Evolutionary conservation across 2,797 vertebrate genomes (phyloP).

Genomic region (Melanotaenia pygmaea): DNA sequence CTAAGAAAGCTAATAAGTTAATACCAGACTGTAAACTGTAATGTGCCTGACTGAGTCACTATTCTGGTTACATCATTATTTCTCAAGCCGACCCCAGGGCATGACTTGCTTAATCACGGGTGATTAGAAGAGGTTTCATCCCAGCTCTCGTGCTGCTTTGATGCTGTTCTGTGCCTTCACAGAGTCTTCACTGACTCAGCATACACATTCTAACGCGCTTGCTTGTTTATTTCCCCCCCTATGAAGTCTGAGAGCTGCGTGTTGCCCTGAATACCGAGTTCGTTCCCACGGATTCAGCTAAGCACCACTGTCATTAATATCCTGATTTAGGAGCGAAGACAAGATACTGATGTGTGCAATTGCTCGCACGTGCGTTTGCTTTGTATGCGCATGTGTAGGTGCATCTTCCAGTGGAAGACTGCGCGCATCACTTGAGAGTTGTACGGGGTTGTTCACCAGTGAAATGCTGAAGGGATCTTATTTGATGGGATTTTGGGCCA

Average conservation of each 20-base stretch:
- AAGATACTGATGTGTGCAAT: conserved; percentile 41
- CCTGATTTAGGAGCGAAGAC: conserved; percentile 29
- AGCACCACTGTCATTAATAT: conserved; percentile 38
- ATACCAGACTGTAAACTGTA: conserved; percentile 63
- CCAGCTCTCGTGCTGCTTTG: not conserved
- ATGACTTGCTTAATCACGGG: conserved; percentile 9
- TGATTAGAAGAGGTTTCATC: conserved; percentile 12
- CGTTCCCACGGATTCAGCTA: conserved; percentile 21
- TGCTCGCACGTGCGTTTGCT: not conserved
- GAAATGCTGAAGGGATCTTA: too few species aligned
- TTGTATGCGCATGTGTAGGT: not conserved
- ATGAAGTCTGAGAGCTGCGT: not conserved
- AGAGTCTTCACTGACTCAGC: conserved; percentile 16
- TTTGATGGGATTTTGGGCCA: too few species aligned
- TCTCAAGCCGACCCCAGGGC: conserved; percentile 50
- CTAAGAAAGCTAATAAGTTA: conserved; percentile 71
- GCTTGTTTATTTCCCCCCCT: not conserved
- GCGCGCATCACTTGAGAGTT: not conserved
- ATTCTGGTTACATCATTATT: conserved; percentile 62
- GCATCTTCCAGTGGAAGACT: too few species aligned
- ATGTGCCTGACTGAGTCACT: conserved; percentile 60
- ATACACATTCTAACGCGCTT: conserved; percentile 1
- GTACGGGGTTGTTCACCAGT: not conserved
- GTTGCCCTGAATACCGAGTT: conserved; percentile 19
- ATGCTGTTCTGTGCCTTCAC: conserved; percentile 9